Evolutionary conservation across 2,888 invertebrate genomes (phyloP).

Genomic region (Germaria angustata): DNA sequence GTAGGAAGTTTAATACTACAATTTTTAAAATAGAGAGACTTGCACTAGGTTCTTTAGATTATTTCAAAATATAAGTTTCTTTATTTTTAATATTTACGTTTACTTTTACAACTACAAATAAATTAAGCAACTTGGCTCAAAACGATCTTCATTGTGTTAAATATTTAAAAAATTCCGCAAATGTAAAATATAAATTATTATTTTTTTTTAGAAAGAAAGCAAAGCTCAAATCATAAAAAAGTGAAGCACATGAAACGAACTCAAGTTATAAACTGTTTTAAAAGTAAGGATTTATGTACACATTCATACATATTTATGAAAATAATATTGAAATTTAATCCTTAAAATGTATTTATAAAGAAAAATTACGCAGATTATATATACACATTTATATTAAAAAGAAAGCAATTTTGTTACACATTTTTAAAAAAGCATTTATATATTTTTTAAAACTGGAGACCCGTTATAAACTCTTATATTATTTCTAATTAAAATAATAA

Average conservation of each 20-base stretch:
- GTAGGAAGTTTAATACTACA: too few relatives aligned
- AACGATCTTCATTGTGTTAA: slow-evolving; percentile 11
- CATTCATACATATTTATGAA: slow-evolving; percentile 27
- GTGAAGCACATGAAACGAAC: slow-evolving; percentile 58
- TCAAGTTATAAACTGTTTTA: slow-evolving; percentile 65
- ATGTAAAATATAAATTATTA: too few relatives aligned
- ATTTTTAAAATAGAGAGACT: too few relatives aligned
- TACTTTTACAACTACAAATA: too few relatives aligned
- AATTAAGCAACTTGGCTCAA: neutral
- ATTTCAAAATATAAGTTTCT: too few relatives aligned
- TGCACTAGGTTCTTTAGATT: too few relatives aligned
- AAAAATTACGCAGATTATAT: slow-evolving; percentile 40
- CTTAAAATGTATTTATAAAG: slow-evolving; percentile 27
- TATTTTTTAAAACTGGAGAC: neutral
- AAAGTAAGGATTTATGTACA: slow-evolving; percentile 27
- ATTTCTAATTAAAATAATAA: neutral
- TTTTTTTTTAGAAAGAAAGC: too few relatives aligned
- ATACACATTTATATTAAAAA: neutral
- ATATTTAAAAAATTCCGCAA: neutral
- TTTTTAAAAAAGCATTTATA: slow-evolving; percentile 37
- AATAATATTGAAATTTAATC: slow-evolving; percentile 3
- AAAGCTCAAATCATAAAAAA: neutral
- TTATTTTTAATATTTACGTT: too few relatives aligned
- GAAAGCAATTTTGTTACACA: slow-evolving; percentile 32
- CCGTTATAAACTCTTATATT: neutral